Evolutionary conservation across 2,888 invertebrate species (phyloP), one percentile per base, ranked within the genome.

Genomic region (Noctua janthe): DNA sequence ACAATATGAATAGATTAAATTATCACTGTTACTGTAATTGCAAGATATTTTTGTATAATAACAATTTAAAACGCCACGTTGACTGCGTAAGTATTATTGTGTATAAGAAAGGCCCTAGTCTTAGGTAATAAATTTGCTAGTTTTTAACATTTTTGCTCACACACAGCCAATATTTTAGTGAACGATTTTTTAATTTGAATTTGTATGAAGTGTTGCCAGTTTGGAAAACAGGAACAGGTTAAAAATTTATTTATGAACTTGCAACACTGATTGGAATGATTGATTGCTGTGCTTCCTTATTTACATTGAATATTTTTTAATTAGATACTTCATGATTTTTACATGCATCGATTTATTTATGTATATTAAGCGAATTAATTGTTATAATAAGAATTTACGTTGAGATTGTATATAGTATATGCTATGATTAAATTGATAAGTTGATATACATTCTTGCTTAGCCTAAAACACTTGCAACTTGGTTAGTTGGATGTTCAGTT

Each of bases 51-150:
- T 94, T 94, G 91, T 94, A 94, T 92, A 88, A 90, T 91, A 91
- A 80, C 89, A 85, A 84, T 88, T 73, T 75, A 56, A 81, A 73
- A 76, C 86, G 84, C 81, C 78, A 81, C 84, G 89, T 90, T 88
- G 89, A 92, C 87, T 86, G 89, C 89, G 89, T 89, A 90, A 94
- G 94, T 95, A 95, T 95, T 95, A 94, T 93, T 92, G 91, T 92
- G 91, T 92, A 90, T 94, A 94, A 93, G 91, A 91, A 92, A 93
- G 94, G 91, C 94, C 95, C 96, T 96, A 96, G 96, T 96, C 95
- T 93, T 95, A 96, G 95, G 90, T 95, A 95, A 94, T 93, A 92
- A 64, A 94, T 94, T 94, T 93, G 91, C 92, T 95, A 94, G 92
- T 88, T 90, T 93, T 93, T 92, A 93, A 87, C 90, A 88, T 89